These are phyloP conservation scores for Drosophila repletoides DNA, from an alignment of 1,140 invertebrate genomes.

Conservation along the genomic window DNA sequence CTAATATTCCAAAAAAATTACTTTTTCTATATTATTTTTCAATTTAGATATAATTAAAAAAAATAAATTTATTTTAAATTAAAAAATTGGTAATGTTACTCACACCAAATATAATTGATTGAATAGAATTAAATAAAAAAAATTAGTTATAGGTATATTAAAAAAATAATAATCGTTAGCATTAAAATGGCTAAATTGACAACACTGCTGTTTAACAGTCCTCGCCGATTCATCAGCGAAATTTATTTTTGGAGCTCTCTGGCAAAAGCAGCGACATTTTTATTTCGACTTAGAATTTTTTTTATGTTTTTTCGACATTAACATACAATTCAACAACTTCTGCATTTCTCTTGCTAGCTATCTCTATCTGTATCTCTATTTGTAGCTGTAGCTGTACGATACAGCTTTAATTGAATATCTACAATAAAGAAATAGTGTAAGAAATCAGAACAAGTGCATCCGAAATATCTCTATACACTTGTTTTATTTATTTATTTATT, in stretches of 20 bases:
- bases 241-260: conserved; percentile 77
- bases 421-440: conserved; percentile 17
- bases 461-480: neutral
- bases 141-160: no score
- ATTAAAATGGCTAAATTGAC: no score
- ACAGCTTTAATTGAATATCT: conserved; percentile 18
- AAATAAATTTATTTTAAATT: no score
- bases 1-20: no score
- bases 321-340: conserved; percentile 66
- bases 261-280: conserved; percentile 73
- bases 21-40: no score
- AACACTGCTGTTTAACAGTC: no score
- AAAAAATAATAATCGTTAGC: no score
- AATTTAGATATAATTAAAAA: no score
- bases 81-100: no score
- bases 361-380: neutral
- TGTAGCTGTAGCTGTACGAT: neutral
- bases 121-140: no score
- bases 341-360: conserved; percentile 25
- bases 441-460: conserved; percentile 4
- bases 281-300: conserved; percentile 63
- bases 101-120: no score
- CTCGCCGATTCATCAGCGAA: conserved; percentile 55
- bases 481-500: neutral
- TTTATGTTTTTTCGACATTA: conserved; percentile 64